Base-by-base conservation (phyloP, 2,888 invertebrate species). In the Gastrophysa polygoni region DNA sequence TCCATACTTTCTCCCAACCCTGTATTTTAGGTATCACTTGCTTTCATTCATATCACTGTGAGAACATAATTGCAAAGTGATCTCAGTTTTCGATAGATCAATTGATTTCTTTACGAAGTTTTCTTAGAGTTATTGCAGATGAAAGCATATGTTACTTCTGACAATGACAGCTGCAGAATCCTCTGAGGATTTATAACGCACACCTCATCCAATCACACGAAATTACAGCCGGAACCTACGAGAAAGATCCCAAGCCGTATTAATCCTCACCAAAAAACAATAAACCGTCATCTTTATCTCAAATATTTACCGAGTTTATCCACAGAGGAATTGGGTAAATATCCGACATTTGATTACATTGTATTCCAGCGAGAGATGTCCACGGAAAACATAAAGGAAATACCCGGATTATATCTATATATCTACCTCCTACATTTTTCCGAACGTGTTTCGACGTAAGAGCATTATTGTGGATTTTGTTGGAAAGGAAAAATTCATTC, bases 271-370 rank as follows among this genome's bases (percentile, higher is more conserved):
- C 38, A 14, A 38, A 14, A 38, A 38, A 38, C 14, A 38, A 38
- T 38, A 38, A 38, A 38, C 38, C 38, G 38, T 3, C 38, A n/a
- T 10, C 10, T 14, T 38, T 38, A 38, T n/a, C 14, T 14, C 14
- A n/a, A 11, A 38, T 38, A 38, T 38, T 38, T 38, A 1, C 38
- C 11, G 14, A 2, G 38, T 38, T 38, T 1, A 38, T 38, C 38
- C 14, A 3, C 4, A 14, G 14, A 38, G 38, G 7, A 38, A 38
- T 38, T 38, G 38, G 14, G 50, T 58, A 51, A 58, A 51, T 50
- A 59, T 61, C 64, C 64, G 56, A 49, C 55, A 63, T 67, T 64
- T 67, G 64, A 67, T 67, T 62, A 58, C 51, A 52, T 43, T 51
- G 58, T 66, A 60, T 66, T 54, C 63, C 47, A 54, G 49, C 46